Percentiles rank a stretch among this genome's conserved stretches.
phyloP scores from a whole-genome alignment of 2,888 invertebrate species.

The Parthenolecanium corni region DNA sequence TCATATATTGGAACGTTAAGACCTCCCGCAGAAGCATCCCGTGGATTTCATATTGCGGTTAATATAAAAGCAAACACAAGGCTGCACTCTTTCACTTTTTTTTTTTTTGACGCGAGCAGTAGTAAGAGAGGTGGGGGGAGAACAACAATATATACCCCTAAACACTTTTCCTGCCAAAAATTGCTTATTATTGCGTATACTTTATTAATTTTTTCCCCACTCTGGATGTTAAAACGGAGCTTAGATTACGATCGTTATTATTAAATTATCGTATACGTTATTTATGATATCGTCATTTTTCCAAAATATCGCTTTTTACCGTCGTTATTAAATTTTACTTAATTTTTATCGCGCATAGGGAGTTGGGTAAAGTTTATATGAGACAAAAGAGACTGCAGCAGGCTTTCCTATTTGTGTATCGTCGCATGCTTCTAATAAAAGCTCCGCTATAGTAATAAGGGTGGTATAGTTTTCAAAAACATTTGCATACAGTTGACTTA shows the following conservation, averaged over 20 bases:
- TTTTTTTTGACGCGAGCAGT: too few relatives aligned
- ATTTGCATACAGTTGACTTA: too few relatives aligned
- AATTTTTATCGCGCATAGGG: constrained; percentile 3
- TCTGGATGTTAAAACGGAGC: constrained; percentile 6
- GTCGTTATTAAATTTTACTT: not conserved
- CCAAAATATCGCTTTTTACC: constrained; percentile 4
- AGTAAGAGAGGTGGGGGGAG: not conserved
- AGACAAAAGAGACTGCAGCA: too few relatives aligned
- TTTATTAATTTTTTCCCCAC: constrained; percentile 27
- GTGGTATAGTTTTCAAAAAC: too few relatives aligned
- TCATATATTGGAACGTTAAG: constrained; percentile 25
- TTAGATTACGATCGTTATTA: constrained; percentile 24
- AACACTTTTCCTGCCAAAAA: constrained; percentile 17
- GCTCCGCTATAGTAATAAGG: too few relatives aligned
- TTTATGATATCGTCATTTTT: constrained; percentile 18
- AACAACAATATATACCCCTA: not conserved
- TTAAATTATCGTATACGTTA: constrained; percentile 20
- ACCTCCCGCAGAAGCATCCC: constrained; percentile 19
- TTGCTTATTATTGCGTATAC: constrained; percentile 24
- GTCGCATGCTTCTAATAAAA: too few relatives aligned
- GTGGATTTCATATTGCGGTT: constrained; percentile 26
- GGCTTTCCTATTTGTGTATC: too few relatives aligned
- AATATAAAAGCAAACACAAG: constrained; percentile 24
- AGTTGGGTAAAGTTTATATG: too few relatives aligned
- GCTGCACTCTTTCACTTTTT: constrained; percentile 23